Evolutionary conservation across 1,140 invertebrate genomes (phyloP).

Genomic region (Stenopsyche tienmushanensis): DNA sequence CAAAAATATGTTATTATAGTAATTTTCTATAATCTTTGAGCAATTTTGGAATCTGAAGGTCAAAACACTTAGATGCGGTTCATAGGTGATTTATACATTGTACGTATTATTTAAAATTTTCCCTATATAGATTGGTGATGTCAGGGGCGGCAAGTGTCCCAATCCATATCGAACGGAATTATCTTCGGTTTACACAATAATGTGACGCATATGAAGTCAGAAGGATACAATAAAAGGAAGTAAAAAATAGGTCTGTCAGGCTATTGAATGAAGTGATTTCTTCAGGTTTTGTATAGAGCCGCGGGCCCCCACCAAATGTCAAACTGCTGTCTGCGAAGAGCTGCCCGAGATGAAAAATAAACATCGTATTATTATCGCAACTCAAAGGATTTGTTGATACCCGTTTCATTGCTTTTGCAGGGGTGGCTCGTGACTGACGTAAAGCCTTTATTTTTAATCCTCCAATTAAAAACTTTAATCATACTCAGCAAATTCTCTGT

Average conservation of each 20-base stretch:
- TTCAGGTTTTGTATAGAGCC: conserved; percentile 1
- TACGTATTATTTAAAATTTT: too few species aligned
- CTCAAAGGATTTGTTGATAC: conserved; percentile 39
- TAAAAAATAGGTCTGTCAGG: neutral
- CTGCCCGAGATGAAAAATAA: conserved; percentile 40
- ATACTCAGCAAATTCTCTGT: neutral
- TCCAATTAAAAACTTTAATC: neutral
- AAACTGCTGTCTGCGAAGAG: conserved; percentile 28
- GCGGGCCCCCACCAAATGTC: conserved; percentile 25
- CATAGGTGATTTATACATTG: too few species aligned
- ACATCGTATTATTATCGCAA: conserved; percentile 39
- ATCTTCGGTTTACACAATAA: conserved; percentile 20
- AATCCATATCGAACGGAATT: conserved; percentile 19
- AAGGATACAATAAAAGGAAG: conserved; percentile 14
- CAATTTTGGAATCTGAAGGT: too few species aligned
- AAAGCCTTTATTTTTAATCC: neutral
- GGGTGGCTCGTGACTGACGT: neutral
- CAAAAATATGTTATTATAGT: too few species aligned
- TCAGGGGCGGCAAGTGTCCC: neutral
- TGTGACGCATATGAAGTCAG: conserved; percentile 18
- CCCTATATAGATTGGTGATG: neutral
- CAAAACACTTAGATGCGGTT: too few species aligned
- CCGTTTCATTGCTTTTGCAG: conserved; percentile 25
- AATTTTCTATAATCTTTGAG: too few species aligned
- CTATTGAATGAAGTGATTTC: conserved; percentile 9